phyloP scores from a whole-genome alignment of 2,797 vertebrate genomes.

The Naso thynnoides region DNA sequence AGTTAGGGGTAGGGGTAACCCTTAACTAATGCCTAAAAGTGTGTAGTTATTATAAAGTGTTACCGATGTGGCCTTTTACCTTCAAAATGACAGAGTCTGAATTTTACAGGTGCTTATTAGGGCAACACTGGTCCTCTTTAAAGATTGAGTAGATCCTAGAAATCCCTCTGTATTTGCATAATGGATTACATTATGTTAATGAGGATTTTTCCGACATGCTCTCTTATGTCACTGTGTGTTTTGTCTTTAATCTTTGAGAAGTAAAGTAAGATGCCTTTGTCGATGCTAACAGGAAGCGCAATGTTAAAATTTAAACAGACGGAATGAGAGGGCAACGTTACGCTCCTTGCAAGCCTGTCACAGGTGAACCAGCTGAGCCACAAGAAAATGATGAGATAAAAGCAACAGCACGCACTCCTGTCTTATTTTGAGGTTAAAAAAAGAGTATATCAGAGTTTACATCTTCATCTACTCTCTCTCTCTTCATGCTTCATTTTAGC shows the following conservation, averaged over 20 bases:
- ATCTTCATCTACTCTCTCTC: not conserved
- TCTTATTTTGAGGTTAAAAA: not conserved
- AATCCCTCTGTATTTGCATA: constrained; percentile 50
- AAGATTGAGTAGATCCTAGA: constrained; percentile 35
- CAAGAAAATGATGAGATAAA: constrained; percentile 7
- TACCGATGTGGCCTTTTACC: too few species aligned
- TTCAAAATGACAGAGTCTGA: too few species aligned
- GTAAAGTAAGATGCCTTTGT: constrained; percentile 72
- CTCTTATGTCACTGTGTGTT: constrained; percentile 54
- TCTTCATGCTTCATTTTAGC: not conserved
- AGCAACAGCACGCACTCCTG: not conserved
- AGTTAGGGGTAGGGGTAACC: too few species aligned
- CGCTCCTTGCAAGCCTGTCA: constrained; percentile 8
- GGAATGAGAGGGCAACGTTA: constrained; percentile 58
- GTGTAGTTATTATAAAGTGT: too few species aligned
- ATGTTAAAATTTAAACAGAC: constrained; percentile 81
- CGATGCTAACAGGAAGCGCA: constrained; percentile 69
- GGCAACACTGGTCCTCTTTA: constrained; percentile 17
- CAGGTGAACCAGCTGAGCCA: constrained; percentile 15
- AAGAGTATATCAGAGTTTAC: not conserved
- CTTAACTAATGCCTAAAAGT: too few species aligned
- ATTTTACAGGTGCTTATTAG: not conserved
- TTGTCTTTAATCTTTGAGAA: constrained; percentile 27
- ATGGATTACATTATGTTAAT: constrained; percentile 69
- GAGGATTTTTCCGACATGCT: constrained; percentile 46